Conservation (phyloP, 2,797 vertebrate species). For the Mionectes olivaceus region DNA sequence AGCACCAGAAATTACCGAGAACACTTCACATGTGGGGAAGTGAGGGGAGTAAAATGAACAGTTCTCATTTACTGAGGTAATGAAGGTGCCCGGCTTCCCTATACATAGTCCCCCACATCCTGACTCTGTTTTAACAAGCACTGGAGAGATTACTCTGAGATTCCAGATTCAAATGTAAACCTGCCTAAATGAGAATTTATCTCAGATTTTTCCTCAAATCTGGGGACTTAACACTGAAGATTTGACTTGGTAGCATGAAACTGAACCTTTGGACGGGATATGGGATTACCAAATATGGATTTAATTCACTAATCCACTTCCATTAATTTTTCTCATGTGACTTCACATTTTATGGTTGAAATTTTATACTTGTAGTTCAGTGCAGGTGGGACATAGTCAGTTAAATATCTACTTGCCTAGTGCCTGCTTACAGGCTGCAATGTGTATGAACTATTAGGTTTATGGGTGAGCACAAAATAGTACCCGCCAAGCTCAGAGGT, state of each 20-base stretch:
- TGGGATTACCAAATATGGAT: neutral
- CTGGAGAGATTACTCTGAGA: neutral
- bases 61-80: neutral
- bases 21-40: neutral
- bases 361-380: neutral
- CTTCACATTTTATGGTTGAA: constrained; percentile 2
- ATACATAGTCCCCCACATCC: too few relatives aligned
- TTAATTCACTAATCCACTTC: constrained; percentile 35
- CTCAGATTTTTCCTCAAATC: neutral
- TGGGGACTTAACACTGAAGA: neutral
- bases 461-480: neutral
- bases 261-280: neutral
- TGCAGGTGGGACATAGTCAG: neutral
- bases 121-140: neutral
- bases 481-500: neutral
- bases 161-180: neutral
- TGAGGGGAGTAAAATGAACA: neutral
- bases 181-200: neutral
- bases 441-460: neutral
- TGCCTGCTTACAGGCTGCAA: neutral
- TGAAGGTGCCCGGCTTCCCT: neutral
- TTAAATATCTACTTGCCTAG: neutral
- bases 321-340: constrained; percentile 2
- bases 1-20: neutral
- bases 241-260: neutral